A percentile compares a stretch with the other conserved stretches of the same genome.
phyloP scores from a whole-genome alignment of 2,888 invertebrate species.

The Julus scanicus region DNA sequence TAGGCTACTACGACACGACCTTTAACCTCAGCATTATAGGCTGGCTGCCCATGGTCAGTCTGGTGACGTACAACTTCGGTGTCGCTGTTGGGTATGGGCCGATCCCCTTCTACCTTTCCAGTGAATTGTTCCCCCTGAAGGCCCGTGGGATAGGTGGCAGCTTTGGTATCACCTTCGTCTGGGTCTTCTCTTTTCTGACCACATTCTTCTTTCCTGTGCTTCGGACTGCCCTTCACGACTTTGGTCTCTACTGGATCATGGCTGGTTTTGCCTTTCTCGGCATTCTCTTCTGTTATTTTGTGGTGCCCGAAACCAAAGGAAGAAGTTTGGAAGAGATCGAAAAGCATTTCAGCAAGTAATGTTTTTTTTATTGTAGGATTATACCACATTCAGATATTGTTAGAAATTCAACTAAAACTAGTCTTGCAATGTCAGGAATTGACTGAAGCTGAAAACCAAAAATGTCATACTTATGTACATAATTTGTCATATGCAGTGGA shows the following conservation, averaged over 20 bases:
- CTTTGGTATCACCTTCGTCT: constrained; percentile 17
- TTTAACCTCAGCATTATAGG: background rate
- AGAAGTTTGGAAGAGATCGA: too few relatives aligned
- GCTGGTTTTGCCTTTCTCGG: constrained; percentile 29
- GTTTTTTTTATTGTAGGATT: too few relatives aligned
- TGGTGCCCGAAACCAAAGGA: constrained; percentile 56
- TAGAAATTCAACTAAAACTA: too few relatives aligned
- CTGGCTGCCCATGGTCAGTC: constrained; percentile 52
- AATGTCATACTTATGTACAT: too few relatives aligned
- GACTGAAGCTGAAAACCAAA: too few relatives aligned
- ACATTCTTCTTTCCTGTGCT: background rate
- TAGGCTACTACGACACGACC: background rate
- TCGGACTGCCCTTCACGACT: background rate
- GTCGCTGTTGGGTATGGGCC: constrained; percentile 53
- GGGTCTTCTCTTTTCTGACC: constrained; percentile 41
- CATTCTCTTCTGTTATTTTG: constrained; percentile 44
- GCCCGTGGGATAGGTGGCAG: constrained; percentile 54
- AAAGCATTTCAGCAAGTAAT: background rate
- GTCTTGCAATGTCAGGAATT: too few relatives aligned
- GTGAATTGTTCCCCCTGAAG: constrained; percentile 54
- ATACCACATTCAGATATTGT: too few relatives aligned
- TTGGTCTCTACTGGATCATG: constrained; percentile 53
- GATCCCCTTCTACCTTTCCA: constrained; percentile 53
- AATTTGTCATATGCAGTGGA: too few relatives aligned
- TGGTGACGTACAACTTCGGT: constrained; percentile 51